Conservation (phyloP, 2,888 invertebrate species). For the Xylota sylvarum region DNA sequence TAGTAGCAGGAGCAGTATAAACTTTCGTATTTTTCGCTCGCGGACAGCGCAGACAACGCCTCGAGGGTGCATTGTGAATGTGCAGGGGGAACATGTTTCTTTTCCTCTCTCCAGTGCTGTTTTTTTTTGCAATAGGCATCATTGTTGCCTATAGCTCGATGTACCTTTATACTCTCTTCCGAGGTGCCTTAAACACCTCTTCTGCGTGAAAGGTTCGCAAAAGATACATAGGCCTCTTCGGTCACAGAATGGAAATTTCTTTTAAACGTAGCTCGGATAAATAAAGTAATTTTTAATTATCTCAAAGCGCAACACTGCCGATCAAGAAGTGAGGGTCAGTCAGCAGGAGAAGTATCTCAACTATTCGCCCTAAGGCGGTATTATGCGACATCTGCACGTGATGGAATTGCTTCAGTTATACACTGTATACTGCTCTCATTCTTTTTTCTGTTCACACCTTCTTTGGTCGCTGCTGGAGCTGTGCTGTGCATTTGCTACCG, state of each 20-base stretch:
- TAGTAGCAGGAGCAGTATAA: constrained; percentile 6
- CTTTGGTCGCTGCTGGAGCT: constrained; percentile 16
- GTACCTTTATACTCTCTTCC: not conserved
- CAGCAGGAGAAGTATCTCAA: constrained; percentile 37
- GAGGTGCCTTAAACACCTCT: constrained; percentile 1
- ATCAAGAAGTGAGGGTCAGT: not conserved
- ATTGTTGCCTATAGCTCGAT: not conserved
- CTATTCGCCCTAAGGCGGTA: constrained; percentile 61
- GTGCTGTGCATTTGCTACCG: constrained; percentile 19
- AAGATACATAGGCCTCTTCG: too few relatives aligned
- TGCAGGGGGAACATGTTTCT: constrained; percentile 6
- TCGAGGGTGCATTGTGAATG: constrained; percentile 42
- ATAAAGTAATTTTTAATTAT: constrained; percentile 62
- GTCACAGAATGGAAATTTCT: not conserved
- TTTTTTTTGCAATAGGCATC: not conserved
- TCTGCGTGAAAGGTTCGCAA: too few relatives aligned
- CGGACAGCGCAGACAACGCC: constrained; percentile 56
- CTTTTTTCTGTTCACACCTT: constrained; percentile 64
- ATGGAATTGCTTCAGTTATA: constrained; percentile 49
- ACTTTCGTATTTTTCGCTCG: constrained; percentile 16
- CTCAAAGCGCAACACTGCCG: not conserved
- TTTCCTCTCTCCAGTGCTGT: not conserved
- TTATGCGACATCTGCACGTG: constrained; percentile 71
- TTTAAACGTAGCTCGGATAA: constrained; percentile 3
- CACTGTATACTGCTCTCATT: constrained; percentile 38